A percentile compares a stretch with the other conserved stretches of the same genome.
Conservation (phyloP, 2,797 vertebrate species). For the Acanthiza pusilla region DNA sequence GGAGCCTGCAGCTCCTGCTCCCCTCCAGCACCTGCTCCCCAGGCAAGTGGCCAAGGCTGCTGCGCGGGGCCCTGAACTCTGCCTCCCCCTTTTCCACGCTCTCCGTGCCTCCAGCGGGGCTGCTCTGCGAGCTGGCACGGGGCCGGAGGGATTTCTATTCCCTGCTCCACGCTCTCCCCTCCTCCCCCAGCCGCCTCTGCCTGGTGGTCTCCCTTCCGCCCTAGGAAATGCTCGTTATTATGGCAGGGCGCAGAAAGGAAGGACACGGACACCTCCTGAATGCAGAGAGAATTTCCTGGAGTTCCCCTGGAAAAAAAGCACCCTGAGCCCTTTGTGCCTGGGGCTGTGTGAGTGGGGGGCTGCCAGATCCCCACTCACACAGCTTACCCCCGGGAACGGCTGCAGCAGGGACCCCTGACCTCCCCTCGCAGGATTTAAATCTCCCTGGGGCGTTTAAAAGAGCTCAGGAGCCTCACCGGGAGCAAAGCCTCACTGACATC, state of each 20-base stretch:
- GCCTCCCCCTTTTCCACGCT: conserved; percentile 44
- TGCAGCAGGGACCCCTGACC: not conserved
- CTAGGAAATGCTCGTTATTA: conserved; percentile 30
- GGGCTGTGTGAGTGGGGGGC: accelerated
- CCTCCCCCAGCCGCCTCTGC: not conserved
- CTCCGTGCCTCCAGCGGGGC: conserved; percentile 26
- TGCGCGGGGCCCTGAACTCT: conserved; percentile 56
- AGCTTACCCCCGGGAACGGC: accelerated
- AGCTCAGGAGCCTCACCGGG: not conserved
- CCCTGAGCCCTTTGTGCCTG: not conserved
- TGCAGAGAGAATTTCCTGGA: conserved; percentile 26
- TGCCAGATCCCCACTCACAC: too few relatives aligned
- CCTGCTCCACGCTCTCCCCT: conserved; percentile 20
- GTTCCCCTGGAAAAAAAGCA: not conserved
- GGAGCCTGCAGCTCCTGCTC: not conserved
- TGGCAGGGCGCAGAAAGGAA: conserved; percentile 24
- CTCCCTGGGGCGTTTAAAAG: not conserved
- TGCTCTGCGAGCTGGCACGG: conserved; percentile 52
- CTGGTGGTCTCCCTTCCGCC: conserved; percentile 43
- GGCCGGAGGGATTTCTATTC: conserved; percentile 57
- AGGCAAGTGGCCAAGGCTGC: conserved; percentile 69
- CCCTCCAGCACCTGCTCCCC: conserved; percentile 70
- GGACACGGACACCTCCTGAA: conserved; percentile 46
- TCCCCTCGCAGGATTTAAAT: not conserved
- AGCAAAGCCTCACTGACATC: not conserved